Evolutionary conservation across 2,113 vertebrate genomes (phyloP), one percentile per base, ranked within the genome.

Genomic region (Mugil cephalus): DNA sequence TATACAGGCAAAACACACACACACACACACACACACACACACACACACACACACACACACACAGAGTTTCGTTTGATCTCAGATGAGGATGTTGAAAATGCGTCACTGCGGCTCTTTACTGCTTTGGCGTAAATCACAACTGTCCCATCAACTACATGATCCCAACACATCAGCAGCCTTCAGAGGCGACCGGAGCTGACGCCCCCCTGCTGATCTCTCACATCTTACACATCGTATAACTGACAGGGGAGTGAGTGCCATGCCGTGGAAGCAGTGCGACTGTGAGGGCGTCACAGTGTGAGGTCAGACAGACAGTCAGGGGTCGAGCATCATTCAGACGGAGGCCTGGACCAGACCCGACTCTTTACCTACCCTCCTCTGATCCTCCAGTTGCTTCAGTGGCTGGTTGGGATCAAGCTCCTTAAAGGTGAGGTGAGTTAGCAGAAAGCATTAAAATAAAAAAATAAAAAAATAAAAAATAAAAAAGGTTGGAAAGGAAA

Each of bases 371-470:
- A 99, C 98, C 97, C 98, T 95, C 94, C 93, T 97, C 82, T 97
- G 95, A 94, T 99, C 97, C 92, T 99, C 97, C 96, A 98, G 95
- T 77, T 97, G 96, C 94, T 97, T 97, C 96, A 96, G 95, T 5
- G 96, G 96, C 91, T 94, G 96, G 93, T 91, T 97, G 90, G 96
- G 95, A 93, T 97, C 97, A 93, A 96, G 91, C 89, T 99, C 97
- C 98, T 98, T 90, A 95, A 94, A 94, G 90, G 91, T 88, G 87
- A 87, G 76, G 89, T 74, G 86, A 86, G 89, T 94, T 89, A 94
- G 91, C 89, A 87, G 83, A 89, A 93, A 93, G 91, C 89, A 84
- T 40, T 62, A 45, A 84, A 80, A 77, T 66, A 79, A 34, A 4
- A 74, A 54, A 50, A 52, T 40, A 48, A 63, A 76, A 51, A 38